Percentiles rank a stretch among this genome's conserved stretches.
These are phyloP conservation scores for Tor tambroides DNA, from an alignment of 2,113 vertebrate species.

Conservation along the genomic window DNA sequence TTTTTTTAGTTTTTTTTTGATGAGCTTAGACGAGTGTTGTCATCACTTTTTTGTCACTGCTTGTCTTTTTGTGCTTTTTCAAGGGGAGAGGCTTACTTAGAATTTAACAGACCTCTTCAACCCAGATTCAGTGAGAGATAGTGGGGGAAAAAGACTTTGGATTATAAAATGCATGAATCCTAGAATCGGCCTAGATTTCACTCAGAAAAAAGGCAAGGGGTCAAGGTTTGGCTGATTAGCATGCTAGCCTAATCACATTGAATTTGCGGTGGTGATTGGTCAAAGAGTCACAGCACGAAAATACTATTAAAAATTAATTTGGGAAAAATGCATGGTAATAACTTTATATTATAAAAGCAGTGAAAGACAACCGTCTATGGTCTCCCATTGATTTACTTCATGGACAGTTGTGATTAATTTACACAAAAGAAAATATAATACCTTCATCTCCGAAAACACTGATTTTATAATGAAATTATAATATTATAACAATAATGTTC, in stretches of 20 bases:
- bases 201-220: background rate
- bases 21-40: conserved; percentile 51
- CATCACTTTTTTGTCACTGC: background rate
- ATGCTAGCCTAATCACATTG: background rate
- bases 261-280: background rate
- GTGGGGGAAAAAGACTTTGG: background rate
- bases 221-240: background rate
- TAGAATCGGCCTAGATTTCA: background rate
- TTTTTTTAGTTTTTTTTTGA: conserved; percentile 5
- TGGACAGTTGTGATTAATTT: too few species aligned
- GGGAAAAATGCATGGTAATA: background rate
- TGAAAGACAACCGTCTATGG: too few species aligned
- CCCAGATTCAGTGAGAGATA: background rate
- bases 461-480: too few species aligned
- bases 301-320: background rate
- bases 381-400: too few species aligned
- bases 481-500: background rate
- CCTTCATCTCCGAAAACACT: too few species aligned
- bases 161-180: background rate
- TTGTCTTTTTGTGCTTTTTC: background rate
- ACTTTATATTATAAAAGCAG: background rate
- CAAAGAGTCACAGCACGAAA: background rate
- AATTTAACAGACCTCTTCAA: background rate
- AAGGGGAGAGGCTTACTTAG: background rate
- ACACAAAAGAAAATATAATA: too few species aligned